phyloP scores from a whole-genome alignment of 1,140 invertebrate genomes.

The Sarcophaga peregrina region DNA sequence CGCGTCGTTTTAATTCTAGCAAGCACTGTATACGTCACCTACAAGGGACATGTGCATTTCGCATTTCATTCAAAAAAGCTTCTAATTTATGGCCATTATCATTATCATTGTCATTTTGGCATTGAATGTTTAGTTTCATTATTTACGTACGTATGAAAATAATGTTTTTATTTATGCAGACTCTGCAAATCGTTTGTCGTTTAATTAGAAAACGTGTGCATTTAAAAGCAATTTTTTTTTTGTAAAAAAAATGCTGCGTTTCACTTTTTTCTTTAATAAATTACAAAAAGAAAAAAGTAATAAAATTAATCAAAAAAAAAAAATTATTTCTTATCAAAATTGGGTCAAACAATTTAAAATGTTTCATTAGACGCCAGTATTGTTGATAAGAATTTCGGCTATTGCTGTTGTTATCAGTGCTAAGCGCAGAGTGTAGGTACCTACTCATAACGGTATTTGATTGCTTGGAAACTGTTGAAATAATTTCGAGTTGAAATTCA shows the following conservation, averaged over 20 bases:
- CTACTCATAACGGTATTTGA: too few species aligned
- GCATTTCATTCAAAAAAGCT: background rate
- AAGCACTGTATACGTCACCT: too few species aligned
- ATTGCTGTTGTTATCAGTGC: background rate
- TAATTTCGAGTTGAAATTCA: background rate
- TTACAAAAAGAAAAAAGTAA: too few species aligned
- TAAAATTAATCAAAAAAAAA: background rate
- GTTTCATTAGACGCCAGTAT: conserved; percentile 7
- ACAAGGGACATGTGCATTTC: background rate
- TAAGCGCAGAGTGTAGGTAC: background rate
- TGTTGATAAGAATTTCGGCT: conserved; percentile 4
- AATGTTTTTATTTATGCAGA: background rate
- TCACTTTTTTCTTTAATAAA: too few species aligned
- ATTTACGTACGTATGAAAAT: too few species aligned
- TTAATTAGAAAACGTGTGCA: conserved; percentile 5
- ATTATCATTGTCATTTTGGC: background rate
- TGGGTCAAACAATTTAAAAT: conserved; percentile 11
- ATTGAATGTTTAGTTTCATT: background rate
- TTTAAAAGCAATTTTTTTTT: background rate
- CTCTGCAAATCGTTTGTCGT: background rate
- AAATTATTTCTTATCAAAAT: background rate
- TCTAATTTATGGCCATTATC: conserved; percentile 1
- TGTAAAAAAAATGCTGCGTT: background rate
- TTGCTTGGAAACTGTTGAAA: background rate
- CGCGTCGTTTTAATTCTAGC: too few species aligned